Evolutionary conservation across 2,113 vertebrate species (phyloP).

Genomic region (Columbina picui): DNA sequence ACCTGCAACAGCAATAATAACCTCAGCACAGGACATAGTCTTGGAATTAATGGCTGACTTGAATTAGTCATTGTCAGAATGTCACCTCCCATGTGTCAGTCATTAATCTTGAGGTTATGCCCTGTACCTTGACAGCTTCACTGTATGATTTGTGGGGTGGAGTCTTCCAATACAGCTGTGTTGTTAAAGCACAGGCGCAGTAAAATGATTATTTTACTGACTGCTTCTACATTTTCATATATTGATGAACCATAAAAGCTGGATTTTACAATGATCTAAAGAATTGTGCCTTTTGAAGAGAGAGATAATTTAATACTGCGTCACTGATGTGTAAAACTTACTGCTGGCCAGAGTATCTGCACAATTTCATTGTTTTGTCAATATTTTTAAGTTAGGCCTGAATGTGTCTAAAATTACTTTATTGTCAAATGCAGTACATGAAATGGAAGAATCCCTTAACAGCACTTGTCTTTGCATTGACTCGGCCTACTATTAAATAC

Average conservation of each 20-base stretch:
- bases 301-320: neutral
- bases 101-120: neutral
- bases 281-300: constrained; percentile 73
- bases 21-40: neutral
- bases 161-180: constrained; percentile 45
- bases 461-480: neutral
- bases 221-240: constrained; percentile 6
- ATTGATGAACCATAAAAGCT: constrained; percentile 5
- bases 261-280: constrained; percentile 24
- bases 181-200: constrained; percentile 48
- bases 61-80: neutral
- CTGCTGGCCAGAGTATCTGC: constrained; percentile 42
- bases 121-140: neutral
- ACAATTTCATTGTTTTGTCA: neutral
- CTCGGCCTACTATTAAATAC: neutral
- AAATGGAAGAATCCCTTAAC: neutral
- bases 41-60: constrained; percentile 23
- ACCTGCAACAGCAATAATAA: constrained; percentile 46
- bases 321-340: constrained; percentile 17
- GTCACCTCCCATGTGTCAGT: neutral
- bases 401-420: constrained; percentile 17
- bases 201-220: constrained; percentile 24
- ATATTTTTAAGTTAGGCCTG: constrained; percentile 16
- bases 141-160: neutral
- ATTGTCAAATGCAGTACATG: neutral